Percentiles rank a stretch among this genome's conserved stretches.
Conservation (phyloP, 2,888 invertebrate genomes). For the Eupithecia subumbrata region DNA sequence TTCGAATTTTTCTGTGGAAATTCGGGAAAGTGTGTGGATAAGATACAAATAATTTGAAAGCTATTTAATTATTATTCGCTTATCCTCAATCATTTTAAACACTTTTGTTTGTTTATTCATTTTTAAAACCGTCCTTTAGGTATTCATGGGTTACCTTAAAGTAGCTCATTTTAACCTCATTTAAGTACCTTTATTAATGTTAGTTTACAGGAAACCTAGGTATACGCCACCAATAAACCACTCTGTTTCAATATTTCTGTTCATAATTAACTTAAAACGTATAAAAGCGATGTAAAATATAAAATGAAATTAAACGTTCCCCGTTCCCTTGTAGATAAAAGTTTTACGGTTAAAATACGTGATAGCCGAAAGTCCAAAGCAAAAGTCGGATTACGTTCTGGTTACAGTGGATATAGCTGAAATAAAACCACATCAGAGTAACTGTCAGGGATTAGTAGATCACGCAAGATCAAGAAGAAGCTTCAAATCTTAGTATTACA, state of each 20-base stretch:
- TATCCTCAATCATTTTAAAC: neutral
- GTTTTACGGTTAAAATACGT: neutral
- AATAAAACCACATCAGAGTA: slow-evolving; percentile 5
- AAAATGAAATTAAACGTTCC: neutral
- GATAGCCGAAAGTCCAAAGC: neutral
- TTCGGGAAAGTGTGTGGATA: neutral
- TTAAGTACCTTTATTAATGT: too few relatives aligned
- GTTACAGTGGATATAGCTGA: neutral
- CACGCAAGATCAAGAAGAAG: neutral
- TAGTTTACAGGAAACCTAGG: neutral
- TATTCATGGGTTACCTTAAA: too few relatives aligned
- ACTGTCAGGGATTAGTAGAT: neutral
- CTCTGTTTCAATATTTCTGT: neutral
- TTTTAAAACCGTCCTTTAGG: too few relatives aligned
- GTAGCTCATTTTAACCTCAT: too few relatives aligned
- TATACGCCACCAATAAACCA: neutral
- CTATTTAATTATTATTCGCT: neutral
- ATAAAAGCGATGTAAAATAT: neutral
- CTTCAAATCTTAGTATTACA: neutral
- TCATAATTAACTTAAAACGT: neutral
- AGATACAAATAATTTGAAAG: neutral
- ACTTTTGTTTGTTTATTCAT: neutral
- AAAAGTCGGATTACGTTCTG: neutral
- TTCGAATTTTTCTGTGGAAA: neutral
- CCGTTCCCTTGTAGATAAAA: neutral